Base-by-base conservation (phyloP, 2,797 vertebrate species). In the Onychomys torridus region DNA sequence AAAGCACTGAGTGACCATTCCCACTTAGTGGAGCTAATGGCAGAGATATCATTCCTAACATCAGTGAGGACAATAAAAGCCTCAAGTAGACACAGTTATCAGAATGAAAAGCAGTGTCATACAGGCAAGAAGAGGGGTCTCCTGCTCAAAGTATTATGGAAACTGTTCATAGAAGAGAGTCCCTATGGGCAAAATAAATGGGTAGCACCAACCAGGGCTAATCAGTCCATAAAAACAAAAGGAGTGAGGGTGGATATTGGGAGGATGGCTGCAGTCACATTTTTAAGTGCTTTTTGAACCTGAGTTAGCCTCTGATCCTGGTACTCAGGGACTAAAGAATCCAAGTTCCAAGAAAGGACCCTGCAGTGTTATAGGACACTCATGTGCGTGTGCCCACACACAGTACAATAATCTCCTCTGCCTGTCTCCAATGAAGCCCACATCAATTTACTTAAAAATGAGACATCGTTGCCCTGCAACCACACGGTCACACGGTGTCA, bases 211-310 rank as follows among this genome's bases (percentile, higher is more conserved):
- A 16, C 14, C 57, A 25, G 3, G 6, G 19, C 57, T 55, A 13
- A 21, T 84, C 52, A 94, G 59, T n/a, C 52, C n/a, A 65, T 29
- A 69, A 85, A 93, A 85, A 69, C 61, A 71, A 95, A 89, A 65
- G 32, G 46, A 59, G 40, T 65, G 46, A 57, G 93, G n/a, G 61
- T 5, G 8, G 25, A 21, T 67, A 57, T 71, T 25, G 27, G 52
- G 65, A 77, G 46, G 34, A 34, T 40, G 14, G 77, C 0, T 43
- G 23, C n/a, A 40, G 4, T 89, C 67, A 67, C 59, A 14, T 65
- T 21, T 21, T 2, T 49, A 75, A 78, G 75, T 59, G 0, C 73
- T 94, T 76, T 76, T 32, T 93, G 87, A 93, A 89, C 34, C 21
- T 25, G 77, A 95, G 40, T 27, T 61, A 87, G 81, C 17, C 69